Percentiles rank a stretch among this genome's conserved stretches.
Evolutionary conservation across 2,888 invertebrate genomes (phyloP).

Genomic region (Lasius platythorax): DNA sequence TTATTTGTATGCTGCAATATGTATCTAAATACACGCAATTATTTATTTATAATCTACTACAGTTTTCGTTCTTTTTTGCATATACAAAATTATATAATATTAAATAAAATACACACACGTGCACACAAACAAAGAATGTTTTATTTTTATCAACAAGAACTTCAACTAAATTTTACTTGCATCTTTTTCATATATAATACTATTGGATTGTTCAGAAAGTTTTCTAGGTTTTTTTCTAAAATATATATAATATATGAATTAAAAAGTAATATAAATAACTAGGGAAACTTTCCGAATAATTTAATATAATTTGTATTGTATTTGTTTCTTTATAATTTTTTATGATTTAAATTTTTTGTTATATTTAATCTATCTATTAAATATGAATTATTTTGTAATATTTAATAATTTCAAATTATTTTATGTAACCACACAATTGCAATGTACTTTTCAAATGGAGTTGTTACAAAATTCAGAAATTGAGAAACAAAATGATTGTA

Average conservation of each 20-base stretch:
- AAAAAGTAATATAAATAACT: not conserved
- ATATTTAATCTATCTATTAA: no score
- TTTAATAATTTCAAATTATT: not conserved
- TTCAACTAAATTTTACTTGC: not conserved
- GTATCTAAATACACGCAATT: no score
- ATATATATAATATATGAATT: not conserved
- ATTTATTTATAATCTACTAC: no score
- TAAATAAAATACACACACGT: not conserved
- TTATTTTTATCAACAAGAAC: not conserved
- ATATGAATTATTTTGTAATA: not conserved
- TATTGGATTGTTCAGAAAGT: not conserved
- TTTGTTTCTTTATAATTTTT: not conserved
- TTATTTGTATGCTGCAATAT: no score
- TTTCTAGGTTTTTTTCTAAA: not conserved
- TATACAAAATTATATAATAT: not conserved
- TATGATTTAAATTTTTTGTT: not conserved
- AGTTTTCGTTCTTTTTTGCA: no score
- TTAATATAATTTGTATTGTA: not conserved
- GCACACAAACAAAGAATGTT: not conserved
- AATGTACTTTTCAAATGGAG: no score
- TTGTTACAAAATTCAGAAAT: no score
- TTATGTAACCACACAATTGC: not conserved
- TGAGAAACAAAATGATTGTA: no score
- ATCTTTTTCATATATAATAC: not conserved
- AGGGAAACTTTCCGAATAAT: not conserved